Percentiles rank a stretch among this genome's conserved stretches.
Conservation (phyloP, 2,888 invertebrate species). For the Ichneumon xanthorius region DNA sequence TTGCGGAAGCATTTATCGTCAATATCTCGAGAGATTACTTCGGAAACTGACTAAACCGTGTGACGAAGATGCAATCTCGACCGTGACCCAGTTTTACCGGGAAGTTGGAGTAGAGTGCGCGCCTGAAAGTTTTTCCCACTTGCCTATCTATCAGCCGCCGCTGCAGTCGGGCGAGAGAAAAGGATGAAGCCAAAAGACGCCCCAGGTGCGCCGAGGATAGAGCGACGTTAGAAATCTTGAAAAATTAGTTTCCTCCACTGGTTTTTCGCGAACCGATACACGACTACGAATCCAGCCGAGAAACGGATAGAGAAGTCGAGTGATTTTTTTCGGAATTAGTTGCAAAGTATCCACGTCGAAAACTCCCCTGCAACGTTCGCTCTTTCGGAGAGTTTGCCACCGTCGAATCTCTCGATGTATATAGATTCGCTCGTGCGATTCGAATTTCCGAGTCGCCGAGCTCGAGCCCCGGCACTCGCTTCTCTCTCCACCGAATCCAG, state of each 20-base stretch:
- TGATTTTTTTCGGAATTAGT: conserved; percentile 64
- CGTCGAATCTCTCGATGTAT: conserved; percentile 19
- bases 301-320: conserved; percentile 32
- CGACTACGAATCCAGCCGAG: conserved; percentile 8
- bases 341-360: conserved; percentile 44
- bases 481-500: conserved; percentile 3
- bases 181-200: conserved; percentile 12
- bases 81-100: conserved; percentile 37
- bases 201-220: conserved; percentile 46
- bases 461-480: not conserved
- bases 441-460: conserved; percentile 43
- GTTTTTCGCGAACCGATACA: not conserved
- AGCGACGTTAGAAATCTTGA: conserved; percentile 61
- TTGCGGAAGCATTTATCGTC: not conserved
- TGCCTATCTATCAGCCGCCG: conserved; percentile 29
- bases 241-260: conserved; percentile 59
- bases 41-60: conserved; percentile 1
- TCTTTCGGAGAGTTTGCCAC: conserved; percentile 34
- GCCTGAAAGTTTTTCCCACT: conserved; percentile 41
- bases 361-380: conserved; percentile 31
- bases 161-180: conserved; percentile 5
- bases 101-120: conserved; percentile 21
- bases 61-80: conserved; percentile 36
- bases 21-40: not conserved
- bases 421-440: conserved; percentile 16